These are phyloP conservation scores for Phodopus roborovskii DNA, from an alignment of 2,113 vertebrate species.

Conservation along the genomic window DNA sequence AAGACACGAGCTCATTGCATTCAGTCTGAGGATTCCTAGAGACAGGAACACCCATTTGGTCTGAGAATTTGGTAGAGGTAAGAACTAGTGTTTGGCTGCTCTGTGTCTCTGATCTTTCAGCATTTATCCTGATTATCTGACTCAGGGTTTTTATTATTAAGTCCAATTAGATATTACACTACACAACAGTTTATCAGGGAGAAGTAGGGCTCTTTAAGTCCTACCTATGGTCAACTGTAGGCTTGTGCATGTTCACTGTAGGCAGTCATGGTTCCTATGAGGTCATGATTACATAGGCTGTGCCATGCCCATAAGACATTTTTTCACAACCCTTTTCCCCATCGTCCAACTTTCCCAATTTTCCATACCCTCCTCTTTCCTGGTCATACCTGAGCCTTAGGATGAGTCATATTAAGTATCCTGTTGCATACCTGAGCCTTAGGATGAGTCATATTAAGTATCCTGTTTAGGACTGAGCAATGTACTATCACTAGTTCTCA, in stretches of 20 bases:
- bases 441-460: background rate
- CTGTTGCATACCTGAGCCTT: background rate
- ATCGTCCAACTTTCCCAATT: background rate
- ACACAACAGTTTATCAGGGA: background rate
- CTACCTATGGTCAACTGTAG: background rate
- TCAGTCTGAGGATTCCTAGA: too few species aligned
- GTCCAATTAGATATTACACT: too few species aligned
- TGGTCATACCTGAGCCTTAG: background rate
- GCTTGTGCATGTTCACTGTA: background rate
- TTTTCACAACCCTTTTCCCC: background rate
- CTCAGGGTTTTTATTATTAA: too few species aligned
- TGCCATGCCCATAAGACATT: background rate
- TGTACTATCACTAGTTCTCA: background rate
- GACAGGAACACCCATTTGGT: too few species aligned
- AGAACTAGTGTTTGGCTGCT: too few species aligned
- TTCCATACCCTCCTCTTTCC: background rate
- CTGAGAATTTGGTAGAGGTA: too few species aligned
- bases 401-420: background rate
- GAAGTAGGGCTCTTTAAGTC: too few species aligned
- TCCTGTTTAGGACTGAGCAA: background rate
- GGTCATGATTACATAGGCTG: background rate
- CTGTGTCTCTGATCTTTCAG: too few species aligned
- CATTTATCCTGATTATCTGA: too few species aligned
- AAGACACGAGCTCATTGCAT: too few species aligned
- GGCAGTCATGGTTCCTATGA: background rate